Evolutionary conservation across 2,888 invertebrate species (phyloP), one percentile per base, ranked within the genome.

Genomic region (Xestoiulus laeticollis): DNA sequence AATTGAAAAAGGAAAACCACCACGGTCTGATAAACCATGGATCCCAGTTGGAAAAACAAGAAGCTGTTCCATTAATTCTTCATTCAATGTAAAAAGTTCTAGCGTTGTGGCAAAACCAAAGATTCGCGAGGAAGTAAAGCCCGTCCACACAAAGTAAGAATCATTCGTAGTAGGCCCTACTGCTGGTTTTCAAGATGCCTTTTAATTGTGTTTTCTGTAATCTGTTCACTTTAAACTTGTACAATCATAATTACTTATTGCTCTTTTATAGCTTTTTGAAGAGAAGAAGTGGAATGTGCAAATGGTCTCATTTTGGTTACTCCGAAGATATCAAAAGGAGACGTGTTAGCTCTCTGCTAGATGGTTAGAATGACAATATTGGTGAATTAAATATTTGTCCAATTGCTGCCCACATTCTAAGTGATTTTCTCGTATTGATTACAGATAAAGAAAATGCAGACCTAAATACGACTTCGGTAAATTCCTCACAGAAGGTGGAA

Each of bases 271-370:
- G 59, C 59, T 59, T 59, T 59, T 22, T 59, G 19, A 59, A 59
- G n/a, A 19, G 59, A 14, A 59, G 59, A 59, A 59, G 59, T n/a
- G 59, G 59, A 2, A 59, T 59, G 59, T 1, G 19, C 4, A 59
- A 59, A 59, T 59, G 59, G 59, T n/a, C 59, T n/a, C 59, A 59
- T 22, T 59, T 59, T n/a, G 59, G 59, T n/a, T 59, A 59, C n/a
- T 59, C 59, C 22, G 59, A 59, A 59, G 59, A 59, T 59, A 22
- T 22, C 59, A 59, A 59, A n/a, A 19, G 59, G 2, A 1, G 59
- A 59, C 59, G 59, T 59, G n/a, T 59, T 8, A 59, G 59, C 22
- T 22, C 59, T n/a, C 59, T 19, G 2, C 14, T 59, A 59, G n/a
- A 19, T 14, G 59, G 59, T 59, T 59, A 59, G 59, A n/a, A 48